Conservation (phyloP, 2,888 invertebrate species). For the Osmoderma eremita region DNA sequence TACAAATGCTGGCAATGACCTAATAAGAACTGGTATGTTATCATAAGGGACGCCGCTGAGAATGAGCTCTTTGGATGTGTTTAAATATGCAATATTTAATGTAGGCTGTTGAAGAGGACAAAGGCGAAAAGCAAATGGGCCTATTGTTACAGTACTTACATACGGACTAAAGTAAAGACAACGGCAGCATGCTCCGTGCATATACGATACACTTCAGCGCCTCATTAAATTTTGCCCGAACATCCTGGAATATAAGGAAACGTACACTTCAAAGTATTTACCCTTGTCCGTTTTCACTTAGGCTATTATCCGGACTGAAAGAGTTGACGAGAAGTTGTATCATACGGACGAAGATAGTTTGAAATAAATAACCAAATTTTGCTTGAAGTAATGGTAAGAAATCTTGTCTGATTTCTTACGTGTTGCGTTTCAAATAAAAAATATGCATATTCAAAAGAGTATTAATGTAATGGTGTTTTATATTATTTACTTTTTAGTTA, state of each 20-base stretch:
- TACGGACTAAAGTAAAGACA: slow-evolving; percentile 3
- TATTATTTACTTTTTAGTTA: too few relatives aligned
- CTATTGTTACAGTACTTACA: slow-evolving; percentile 14
- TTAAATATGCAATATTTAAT: slow-evolving; percentile 16
- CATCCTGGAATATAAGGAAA: not conserved
- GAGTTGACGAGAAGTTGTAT: not conserved
- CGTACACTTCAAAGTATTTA: not conserved
- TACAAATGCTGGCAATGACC: too few relatives aligned
- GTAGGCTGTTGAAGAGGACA: slow-evolving; percentile 9
- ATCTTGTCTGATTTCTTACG: too few relatives aligned
- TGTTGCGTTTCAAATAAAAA: too few relatives aligned
- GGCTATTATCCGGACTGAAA: not conserved
- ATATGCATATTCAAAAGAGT: too few relatives aligned
- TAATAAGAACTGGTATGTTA: too few relatives aligned
- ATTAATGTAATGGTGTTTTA: too few relatives aligned
- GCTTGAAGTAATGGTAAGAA: not conserved
- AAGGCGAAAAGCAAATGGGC: slow-evolving; percentile 20
- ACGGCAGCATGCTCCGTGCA: not conserved
- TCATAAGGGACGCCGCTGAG: slow-evolving; percentile 1
- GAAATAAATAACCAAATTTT: too few relatives aligned
- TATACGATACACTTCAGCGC: slow-evolving; percentile 22
- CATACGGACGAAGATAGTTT: not conserved
- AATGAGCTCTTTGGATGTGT: not conserved
- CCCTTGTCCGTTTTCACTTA: slow-evolving; percentile 1
- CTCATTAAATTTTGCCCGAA: slow-evolving; percentile 10